These are phyloP conservation scores for Varroa destructor DNA, from an alignment of 1,140 invertebrate species.

Conservation along the genomic window DNA sequence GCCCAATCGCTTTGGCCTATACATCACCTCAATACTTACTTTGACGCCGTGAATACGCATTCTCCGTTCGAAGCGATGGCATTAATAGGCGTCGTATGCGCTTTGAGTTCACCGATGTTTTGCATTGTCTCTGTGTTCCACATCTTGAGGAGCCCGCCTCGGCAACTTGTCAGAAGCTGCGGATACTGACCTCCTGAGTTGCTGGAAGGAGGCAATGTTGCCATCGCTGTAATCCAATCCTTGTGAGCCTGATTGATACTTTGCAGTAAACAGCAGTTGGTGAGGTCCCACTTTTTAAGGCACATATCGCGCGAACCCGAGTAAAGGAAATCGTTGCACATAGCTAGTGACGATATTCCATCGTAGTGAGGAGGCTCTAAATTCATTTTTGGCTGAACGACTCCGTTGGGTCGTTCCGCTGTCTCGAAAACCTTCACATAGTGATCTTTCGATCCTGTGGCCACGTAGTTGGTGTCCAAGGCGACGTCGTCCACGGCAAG, in stretches of 20 bases:
- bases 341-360: conserved; percentile 65
- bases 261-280: conserved; percentile 53
- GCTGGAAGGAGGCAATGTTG: conserved; percentile 45
- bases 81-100: conserved; percentile 60
- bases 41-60: conserved; percentile 60
- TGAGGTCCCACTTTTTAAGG: conserved; percentile 73
- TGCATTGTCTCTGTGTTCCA: conserved; percentile 55
- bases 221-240: conserved; percentile 70
- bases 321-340: conserved; percentile 54
- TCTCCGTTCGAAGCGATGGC: conserved; percentile 57
- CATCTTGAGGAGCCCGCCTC: conserved; percentile 57
- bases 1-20: too few species aligned
- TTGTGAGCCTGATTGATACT: conserved; percentile 73
- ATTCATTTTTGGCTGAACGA: conserved; percentile 52
- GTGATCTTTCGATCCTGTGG: conserved; percentile 79
- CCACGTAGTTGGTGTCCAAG: conserved; percentile 46
- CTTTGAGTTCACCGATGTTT: conserved; percentile 55
- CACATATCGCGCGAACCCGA: conserved; percentile 72
- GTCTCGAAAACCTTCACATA: conserved; percentile 58
- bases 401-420: conserved; percentile 45
- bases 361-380: conserved; percentile 80
- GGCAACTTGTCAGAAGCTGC: conserved; percentile 58
- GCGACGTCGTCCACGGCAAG: conserved; percentile 53
- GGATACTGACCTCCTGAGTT: conserved; percentile 38
- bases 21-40: conserved; percentile 38